A percentile compares a stretch with the other conserved stretches of the same genome.
phyloP scores from a whole-genome alignment of 2,797 vertebrate genomes.

The Dicrostonyx torquatus region DNA sequence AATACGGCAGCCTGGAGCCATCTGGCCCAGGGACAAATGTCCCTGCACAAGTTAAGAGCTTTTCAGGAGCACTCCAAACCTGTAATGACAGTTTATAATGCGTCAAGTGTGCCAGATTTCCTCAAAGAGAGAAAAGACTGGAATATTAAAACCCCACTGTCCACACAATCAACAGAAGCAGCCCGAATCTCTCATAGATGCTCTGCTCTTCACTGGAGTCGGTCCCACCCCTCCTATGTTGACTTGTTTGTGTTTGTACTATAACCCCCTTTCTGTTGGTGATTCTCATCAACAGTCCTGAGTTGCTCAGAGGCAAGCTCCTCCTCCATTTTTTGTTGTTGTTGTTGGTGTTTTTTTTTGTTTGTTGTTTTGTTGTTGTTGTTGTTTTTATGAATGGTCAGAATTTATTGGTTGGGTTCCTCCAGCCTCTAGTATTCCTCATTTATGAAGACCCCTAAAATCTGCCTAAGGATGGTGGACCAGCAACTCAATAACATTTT shows the following conservation, averaged over 20 bases:
- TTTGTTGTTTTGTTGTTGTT: too few relatives aligned
- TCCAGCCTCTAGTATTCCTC: background rate
- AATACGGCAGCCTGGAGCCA: conserved; percentile 11
- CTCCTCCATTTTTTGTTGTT: background rate
- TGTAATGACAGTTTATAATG: background rate
- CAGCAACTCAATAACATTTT: background rate
- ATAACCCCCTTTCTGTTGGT: background rate
- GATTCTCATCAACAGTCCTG: background rate
- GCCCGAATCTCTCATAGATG: background rate
- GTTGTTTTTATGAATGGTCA: background rate
- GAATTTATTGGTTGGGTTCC: background rate
- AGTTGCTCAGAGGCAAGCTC: background rate
- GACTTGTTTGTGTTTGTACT: background rate
- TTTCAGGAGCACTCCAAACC: background rate
- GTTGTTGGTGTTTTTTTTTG: too few relatives aligned
- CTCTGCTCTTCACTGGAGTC: background rate
- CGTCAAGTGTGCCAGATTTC: background rate
- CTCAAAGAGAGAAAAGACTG: conserved; percentile 36
- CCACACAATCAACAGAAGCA: background rate
- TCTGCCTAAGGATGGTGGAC: background rate
- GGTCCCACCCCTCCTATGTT: background rate
- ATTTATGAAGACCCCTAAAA: background rate
- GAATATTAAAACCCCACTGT: background rate
- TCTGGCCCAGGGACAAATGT: conserved; percentile 24
- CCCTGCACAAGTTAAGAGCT: background rate